Conservation (phyloP, 1,140 invertebrate species). For the Teleogryllus occipitalis region DNA sequence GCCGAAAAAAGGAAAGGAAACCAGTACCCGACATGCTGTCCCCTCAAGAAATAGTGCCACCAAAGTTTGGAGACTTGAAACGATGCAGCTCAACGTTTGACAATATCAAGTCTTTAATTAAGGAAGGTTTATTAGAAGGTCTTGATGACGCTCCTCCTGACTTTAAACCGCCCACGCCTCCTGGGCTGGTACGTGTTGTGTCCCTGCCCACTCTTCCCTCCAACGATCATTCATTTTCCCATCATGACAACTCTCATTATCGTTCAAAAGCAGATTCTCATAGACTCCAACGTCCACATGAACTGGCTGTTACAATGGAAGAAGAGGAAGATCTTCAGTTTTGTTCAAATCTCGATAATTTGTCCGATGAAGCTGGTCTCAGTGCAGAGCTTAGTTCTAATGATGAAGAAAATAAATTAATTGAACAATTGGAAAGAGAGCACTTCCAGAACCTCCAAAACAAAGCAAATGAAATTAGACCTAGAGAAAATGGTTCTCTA, state of each 20-base stretch:
- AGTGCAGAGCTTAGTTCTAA: conserved; percentile 10
- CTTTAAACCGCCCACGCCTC: conserved; percentile 43
- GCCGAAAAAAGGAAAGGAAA: conserved; percentile 47
- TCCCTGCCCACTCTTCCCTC: conserved; percentile 50
- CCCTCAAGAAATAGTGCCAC: conserved; percentile 36
- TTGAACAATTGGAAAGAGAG: conserved; percentile 16
- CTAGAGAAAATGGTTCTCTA: not conserved
- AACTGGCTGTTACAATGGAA: conserved; percentile 32
- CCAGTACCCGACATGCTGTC: conserved; percentile 29
- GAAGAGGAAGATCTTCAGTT: conserved; percentile 33
- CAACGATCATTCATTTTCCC: conserved; percentile 23
- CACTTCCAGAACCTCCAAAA: not conserved
- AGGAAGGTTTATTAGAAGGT: conserved; percentile 51
- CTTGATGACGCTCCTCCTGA: conserved; percentile 44
- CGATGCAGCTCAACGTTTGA: conserved; percentile 69
- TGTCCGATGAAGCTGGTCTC: conserved; percentile 20
- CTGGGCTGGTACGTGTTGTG: conserved; percentile 54
- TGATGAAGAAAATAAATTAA: conserved; percentile 19
- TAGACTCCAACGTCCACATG: conserved; percentile 17
- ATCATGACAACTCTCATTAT: conserved; percentile 8
- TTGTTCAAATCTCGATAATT: conserved; percentile 33
- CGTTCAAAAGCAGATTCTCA: conserved; percentile 9
- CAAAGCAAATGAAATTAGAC: not conserved
- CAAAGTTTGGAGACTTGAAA: conserved; percentile 49
- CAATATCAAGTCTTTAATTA: conserved; percentile 64